phyloP scores from a whole-genome alignment of 2,113 vertebrate species.

The Salvelinus sp. region DNA sequence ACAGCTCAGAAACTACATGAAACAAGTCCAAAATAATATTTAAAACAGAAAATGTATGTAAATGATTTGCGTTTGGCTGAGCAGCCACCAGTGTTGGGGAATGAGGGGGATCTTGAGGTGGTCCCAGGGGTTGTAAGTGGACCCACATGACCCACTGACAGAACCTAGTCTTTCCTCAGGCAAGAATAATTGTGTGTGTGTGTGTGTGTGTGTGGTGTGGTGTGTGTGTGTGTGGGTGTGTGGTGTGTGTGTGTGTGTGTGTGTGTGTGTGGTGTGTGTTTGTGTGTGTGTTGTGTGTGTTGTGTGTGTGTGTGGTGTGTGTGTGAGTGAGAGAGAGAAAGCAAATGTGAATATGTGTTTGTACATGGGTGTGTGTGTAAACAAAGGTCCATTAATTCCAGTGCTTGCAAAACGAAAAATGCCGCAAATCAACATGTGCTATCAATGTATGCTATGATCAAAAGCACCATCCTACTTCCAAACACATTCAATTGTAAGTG shows the following conservation, averaged over 20 bases:
- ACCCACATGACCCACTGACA: slow-evolving; percentile 17
- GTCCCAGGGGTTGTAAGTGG: slow-evolving; percentile 4
- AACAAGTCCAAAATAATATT: background rate
- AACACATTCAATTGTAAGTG: slow-evolving; percentile 22
- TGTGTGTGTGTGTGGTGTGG: background rate
- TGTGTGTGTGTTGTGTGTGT: background rate
- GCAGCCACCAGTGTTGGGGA: slow-evolving; percentile 5
- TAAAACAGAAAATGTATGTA: background rate
- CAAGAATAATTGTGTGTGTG: background rate
- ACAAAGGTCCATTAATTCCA: slow-evolving; percentile 31
- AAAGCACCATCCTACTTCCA: slow-evolving; percentile 37
- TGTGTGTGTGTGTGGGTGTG: background rate
- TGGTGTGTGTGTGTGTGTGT: background rate
- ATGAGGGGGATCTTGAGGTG: background rate
- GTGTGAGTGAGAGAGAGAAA: background rate
- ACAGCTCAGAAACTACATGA: slow-evolving; percentile 23
- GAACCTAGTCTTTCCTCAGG: background rate
- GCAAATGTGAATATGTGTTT: background rate
- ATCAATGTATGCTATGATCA: background rate
- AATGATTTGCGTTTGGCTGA: background rate
- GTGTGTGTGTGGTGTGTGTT: background rate
- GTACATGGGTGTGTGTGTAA: background rate
- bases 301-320: too few relatives aligned
- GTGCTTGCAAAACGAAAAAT: slow-evolving; percentile 13
- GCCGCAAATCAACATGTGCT: slow-evolving; percentile 1